These are phyloP conservation scores for Trematocara stigmaticum DNA, from an alignment of 2,113 vertebrate genomes.

Conservation along the genomic window DNA sequence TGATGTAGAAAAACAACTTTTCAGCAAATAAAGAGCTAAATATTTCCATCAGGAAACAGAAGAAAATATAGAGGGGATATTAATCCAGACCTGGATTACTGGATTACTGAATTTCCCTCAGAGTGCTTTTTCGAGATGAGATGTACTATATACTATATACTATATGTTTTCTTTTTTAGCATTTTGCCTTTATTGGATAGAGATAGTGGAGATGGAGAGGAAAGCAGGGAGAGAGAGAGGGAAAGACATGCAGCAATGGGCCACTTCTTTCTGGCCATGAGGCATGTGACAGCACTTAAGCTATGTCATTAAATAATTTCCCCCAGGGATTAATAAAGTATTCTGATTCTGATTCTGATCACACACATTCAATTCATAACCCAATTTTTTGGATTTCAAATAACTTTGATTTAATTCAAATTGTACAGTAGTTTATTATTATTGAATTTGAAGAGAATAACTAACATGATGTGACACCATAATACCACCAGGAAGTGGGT, in stretches of 20 bases:
- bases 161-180: neutral
- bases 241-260: neutral
- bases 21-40: neutral
- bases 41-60: neutral
- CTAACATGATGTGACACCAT: neutral
- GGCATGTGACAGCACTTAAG: neutral
- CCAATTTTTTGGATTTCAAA: neutral
- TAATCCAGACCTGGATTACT: neutral
- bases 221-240: neutral
- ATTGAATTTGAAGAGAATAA: neutral
- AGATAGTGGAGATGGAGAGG: neutral
- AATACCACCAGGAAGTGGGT: neutral
- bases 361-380: neutral
- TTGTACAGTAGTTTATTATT: neutral
- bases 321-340: no score
- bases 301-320: neutral
- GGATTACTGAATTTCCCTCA: neutral
- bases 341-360: neutral
- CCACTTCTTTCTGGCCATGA: neutral
- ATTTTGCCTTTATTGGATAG: neutral
- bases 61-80: neutral
- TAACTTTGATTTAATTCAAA: neutral
- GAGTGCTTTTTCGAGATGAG: neutral
- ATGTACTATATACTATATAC: neutral
- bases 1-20: neutral